phyloP scores from a whole-genome alignment of 2,113 vertebrate genomes.

The Tonatia bakeri region DNA sequence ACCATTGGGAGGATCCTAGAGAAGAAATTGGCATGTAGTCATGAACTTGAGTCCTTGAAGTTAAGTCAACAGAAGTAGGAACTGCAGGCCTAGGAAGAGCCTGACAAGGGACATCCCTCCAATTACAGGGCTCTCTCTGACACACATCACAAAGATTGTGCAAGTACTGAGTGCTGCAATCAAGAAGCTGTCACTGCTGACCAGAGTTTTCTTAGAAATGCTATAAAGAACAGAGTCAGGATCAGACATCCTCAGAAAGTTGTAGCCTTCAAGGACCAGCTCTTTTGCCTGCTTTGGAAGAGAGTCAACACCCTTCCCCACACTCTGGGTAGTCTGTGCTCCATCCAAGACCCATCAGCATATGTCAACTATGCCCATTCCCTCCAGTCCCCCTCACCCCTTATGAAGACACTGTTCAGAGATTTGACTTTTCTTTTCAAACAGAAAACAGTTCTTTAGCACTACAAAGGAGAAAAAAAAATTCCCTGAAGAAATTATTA shows the following conservation, averaged over 20 bases:
- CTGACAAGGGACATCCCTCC: neutral
- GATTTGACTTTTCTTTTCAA: neutral
- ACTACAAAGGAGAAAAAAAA: neutral
- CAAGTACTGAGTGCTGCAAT: neutral
- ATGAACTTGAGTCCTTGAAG: neutral
- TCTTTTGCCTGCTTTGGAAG: neutral
- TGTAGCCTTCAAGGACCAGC: neutral
- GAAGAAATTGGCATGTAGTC: neutral
- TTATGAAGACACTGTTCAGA: neutral
- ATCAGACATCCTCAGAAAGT: neutral
- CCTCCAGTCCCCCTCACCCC: neutral
- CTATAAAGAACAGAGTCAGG: neutral
- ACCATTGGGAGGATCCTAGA: slow-evolving; percentile 33
- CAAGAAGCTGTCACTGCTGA: neutral
- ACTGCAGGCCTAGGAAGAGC: neutral
- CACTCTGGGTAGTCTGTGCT: neutral
- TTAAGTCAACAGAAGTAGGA: neutral
- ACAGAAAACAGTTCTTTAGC: slow-evolving; percentile 21
- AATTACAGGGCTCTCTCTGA: neutral
- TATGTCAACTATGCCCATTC: neutral
- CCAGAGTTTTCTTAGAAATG: neutral
- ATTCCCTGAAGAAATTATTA: neutral
- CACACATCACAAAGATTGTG: neutral
- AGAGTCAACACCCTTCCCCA: neutral
- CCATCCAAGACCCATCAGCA: neutral